Evolutionary conservation across 1,140 invertebrate species (phyloP).

Genomic region (Rhysida immarginata): DNA sequence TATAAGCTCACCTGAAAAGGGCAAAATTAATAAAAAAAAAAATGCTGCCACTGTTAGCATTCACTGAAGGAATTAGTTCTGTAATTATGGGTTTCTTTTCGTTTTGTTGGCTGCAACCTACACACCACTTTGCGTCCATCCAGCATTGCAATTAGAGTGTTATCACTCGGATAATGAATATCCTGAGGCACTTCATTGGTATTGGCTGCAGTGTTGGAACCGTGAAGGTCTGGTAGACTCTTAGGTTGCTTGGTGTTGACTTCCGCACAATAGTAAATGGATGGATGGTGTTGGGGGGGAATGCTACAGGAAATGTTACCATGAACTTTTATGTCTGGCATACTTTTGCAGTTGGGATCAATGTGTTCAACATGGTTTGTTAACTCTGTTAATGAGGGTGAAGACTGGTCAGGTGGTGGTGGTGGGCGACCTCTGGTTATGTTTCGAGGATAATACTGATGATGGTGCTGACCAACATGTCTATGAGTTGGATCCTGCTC

Average conservation of each 20-base stretch:
- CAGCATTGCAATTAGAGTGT: constrained; percentile 49
- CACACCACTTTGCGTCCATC: constrained; percentile 69
- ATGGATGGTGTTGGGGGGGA: constrained; percentile 11
- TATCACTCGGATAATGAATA: constrained; percentile 20
- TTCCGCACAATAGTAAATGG: constrained; percentile 8
- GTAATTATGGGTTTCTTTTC: neutral
- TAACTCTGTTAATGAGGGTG: neutral
- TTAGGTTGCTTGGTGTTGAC: neutral
- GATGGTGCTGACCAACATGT: constrained; percentile 12
- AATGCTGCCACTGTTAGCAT: constrained; percentile 1
- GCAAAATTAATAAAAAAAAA: too few species aligned
- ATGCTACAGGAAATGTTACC: constrained; percentile 11
- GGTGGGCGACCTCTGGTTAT: constrained; percentile 12
- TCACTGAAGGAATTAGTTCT: constrained; percentile 5
- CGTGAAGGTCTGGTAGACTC: constrained; percentile 4
- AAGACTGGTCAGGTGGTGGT: constrained; percentile 10
- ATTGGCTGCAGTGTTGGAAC: constrained; percentile 15
- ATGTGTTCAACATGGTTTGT: constrained; percentile 13
- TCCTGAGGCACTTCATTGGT: constrained; percentile 15
- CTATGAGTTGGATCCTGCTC: constrained; percentile 17
- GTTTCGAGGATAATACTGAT: constrained; percentile 9
- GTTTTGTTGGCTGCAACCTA: constrained; percentile 45
- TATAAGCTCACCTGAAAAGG: too few species aligned
- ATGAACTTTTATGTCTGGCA: constrained; percentile 11
- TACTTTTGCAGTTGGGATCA: constrained; percentile 13